Conservation (phyloP, 2,888 invertebrate species). For the Phania funesta region DNA sequence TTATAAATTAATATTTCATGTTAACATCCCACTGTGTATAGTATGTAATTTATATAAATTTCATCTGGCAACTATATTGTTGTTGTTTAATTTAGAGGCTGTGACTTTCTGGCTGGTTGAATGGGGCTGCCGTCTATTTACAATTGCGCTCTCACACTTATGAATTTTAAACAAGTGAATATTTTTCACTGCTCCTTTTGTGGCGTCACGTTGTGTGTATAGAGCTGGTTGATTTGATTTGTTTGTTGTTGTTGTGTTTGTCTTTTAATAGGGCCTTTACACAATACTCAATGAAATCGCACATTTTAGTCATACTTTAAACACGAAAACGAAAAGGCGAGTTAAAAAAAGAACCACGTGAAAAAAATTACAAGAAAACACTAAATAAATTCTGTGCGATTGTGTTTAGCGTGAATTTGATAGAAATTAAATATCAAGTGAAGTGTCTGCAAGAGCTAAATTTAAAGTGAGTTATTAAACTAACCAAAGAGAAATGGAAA, state of each 20-base stretch:
- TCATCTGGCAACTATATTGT: neutral
- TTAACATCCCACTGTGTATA: neutral
- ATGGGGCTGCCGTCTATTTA: conserved; percentile 31
- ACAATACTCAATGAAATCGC: conserved; percentile 66
- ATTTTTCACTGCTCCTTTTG: conserved; percentile 1
- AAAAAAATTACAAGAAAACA: conserved; percentile 1
- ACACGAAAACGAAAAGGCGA: conserved; percentile 66
- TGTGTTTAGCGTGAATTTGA: conserved; percentile 18
- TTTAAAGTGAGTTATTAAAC: neutral
- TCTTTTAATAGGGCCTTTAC: conserved; percentile 62
- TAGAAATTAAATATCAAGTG: conserved; percentile 3
- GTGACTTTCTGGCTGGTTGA: neutral
- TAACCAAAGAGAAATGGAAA: too few species aligned
- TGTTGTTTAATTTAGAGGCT: neutral
- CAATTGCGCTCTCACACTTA: conserved; percentile 18
- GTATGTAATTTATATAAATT: neutral
- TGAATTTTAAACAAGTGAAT: conserved; percentile 57
- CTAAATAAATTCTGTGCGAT: neutral
- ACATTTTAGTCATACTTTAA: conserved; percentile 68
- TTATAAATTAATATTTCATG: too few species aligned
- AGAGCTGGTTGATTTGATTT: neutral
- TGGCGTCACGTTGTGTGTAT: neutral
- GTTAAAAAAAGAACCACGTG: conserved; percentile 21
- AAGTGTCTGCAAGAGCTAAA: neutral
- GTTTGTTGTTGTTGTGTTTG: conserved; percentile 9